Base-by-base conservation (phyloP, 2,113 vertebrate species). In the Xyliphius kryptos region DNA sequence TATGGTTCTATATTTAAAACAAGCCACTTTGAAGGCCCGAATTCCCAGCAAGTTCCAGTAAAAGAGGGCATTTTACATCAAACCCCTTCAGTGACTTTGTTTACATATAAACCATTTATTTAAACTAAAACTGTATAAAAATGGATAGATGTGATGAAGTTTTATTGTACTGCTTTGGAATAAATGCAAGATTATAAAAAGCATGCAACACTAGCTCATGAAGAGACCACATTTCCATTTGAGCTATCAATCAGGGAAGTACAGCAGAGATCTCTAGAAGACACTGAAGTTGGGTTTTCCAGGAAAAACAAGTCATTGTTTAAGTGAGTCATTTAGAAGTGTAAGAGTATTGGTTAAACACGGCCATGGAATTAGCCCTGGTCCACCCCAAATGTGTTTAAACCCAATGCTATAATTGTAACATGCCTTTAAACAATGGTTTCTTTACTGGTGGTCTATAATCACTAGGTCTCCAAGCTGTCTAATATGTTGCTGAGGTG, bases 401-500 rank as follows among this genome's bases (percentile, higher is more conserved):
- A 63, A 46, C 48, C 43, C 15, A 38, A 37, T 40, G 59, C 70
- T 19, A 37, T 54, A 67, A 66, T 67, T 62, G 65, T 72, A 54
- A 67, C 59, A 67, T 58, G 63, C 47, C 52, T 67, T 72, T 72
- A 72, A 72, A 58, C 64, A 67, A 57, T 54, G 70, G 70, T 72
- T 72, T 72, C 49, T 58, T 56, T 49, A 59, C 59, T 67, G 70
- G 48, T 67, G 70, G 59, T 67, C 70, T 63, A 40, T 72, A 72
- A 67, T 72, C 70, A 66, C 66, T 56, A 20, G 70, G 64, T 72
- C 63, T 71, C 54, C 40, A 26, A 63, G 56, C 48, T 32, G 49
- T 68, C 66, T 72, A 68, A 64, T 59, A 63, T 72, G 65, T 64
- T 50, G 59, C 54, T 63, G 59, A 72, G 61, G 65, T 68, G 61